Percentiles rank a stretch among this genome's conserved stretches.
These are phyloP conservation scores for Vireo altiloquus DNA, from an alignment of 2,113 vertebrate genomes.

Conservation along the genomic window DNA sequence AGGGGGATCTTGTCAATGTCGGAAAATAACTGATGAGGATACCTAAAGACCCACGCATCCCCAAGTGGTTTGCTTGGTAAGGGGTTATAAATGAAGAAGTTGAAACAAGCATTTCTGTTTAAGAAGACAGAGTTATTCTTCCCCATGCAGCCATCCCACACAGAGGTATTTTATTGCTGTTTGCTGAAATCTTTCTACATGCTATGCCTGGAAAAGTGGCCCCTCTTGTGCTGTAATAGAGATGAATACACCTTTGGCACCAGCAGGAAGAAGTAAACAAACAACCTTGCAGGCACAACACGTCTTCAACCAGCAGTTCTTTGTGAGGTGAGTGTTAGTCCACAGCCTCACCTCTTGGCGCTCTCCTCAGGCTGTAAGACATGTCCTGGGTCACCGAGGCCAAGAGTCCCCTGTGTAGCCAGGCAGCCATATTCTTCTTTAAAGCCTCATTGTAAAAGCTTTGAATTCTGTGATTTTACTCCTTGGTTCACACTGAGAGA, in stretches of 20 bases:
- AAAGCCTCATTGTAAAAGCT: not conserved
- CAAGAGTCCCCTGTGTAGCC: rapidly evolving
- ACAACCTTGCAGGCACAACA: not conserved
- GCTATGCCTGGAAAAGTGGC: not conserved
- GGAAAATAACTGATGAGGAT: not conserved
- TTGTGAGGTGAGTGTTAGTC: not conserved
- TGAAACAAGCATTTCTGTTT: not conserved
- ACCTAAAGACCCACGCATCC: not conserved
- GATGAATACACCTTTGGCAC: not conserved
- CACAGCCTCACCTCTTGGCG: not conserved
- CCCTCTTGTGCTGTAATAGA: not conserved
- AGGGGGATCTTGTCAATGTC: not conserved
- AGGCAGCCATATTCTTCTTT: not conserved
- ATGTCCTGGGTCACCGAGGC: not conserved
- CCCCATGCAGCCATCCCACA: not conserved
- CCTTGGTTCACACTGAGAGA: not conserved
- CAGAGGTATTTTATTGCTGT: not conserved
- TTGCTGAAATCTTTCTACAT: not conserved
- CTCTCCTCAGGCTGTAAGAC: not conserved
- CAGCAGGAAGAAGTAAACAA: not conserved
- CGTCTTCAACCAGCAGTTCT: not conserved
- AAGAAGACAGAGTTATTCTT: not conserved
- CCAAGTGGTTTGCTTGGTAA: not conserved
- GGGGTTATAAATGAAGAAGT: not conserved
- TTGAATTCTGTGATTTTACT: not conserved